Base-by-base conservation (phyloP, 2,113 vertebrate genomes). In the Thryonomys swinderianus region DNA sequence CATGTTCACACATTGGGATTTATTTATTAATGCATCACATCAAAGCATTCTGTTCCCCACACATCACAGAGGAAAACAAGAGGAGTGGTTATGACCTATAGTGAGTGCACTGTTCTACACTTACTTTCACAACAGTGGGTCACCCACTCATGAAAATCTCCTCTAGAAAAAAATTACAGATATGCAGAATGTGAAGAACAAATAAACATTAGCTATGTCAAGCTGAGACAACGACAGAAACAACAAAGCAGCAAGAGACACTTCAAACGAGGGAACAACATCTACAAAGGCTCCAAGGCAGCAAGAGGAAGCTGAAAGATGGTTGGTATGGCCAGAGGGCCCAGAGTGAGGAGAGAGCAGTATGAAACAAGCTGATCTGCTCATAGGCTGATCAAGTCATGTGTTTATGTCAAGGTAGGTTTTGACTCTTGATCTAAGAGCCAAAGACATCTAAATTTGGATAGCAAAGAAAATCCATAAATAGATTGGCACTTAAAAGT, bases 11-110 rank as follows among this genome's bases (percentile, higher is more conserved):
- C 20, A 51, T 27, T 79, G 23, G 18, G 20, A 92, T 73, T 67
- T 88, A 88, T 16, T 92, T 81, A 85, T 5, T 94, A 57, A 90
- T 25, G 16, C 13, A 67, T 32, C n/a, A 90, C 76, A 90, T 53
- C 64, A 94, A 79, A 89, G 13, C 59, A 92, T 87, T 88, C 45
- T 57, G 34, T 64, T 84, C 84, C 42, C 37, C 64, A 67, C 4
- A 55, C 5, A 42, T 14, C 61, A 78, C 9, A 51, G 8, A 86
- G 42, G 73, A 69, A 89, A 96, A 73, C 25, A 76, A 34, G 32
- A 91, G 87, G 5, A 59, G 42, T 17, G 23, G 67, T 85, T 51
- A 64, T 55, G 79, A 80, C 55, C 61, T 16, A 11, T 37, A 30
- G 34, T 83, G 18, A 30, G 34, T 83, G 18, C n/a, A 84, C 30